Conservation (phyloP, 2,888 invertebrate species). For the Lamellibrachia satsuma region DNA sequence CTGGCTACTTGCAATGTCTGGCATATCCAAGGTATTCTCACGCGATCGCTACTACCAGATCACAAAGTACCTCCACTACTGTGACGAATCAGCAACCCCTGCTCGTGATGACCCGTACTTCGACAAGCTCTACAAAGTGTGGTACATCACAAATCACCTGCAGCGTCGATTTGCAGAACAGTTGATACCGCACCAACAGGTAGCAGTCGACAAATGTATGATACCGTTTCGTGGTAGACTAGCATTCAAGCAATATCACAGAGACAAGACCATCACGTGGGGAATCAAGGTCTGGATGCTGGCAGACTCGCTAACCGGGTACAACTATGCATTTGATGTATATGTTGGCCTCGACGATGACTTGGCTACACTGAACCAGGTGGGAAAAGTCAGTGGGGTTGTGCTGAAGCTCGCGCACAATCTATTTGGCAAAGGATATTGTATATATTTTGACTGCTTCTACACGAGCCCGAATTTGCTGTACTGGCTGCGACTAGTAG, state of each 20-base stretch:
- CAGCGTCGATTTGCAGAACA: background rate
- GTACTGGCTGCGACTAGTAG: background rate
- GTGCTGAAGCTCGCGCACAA: background rate
- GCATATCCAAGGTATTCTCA: background rate
- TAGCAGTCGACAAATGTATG: constrained; percentile 23
- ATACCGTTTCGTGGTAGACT: background rate
- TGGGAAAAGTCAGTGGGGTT: background rate
- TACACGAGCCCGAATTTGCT: background rate
- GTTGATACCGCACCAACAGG: background rate
- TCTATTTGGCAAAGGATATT: background rate
- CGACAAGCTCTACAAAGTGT: background rate
- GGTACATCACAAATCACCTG: background rate
- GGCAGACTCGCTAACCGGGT: background rate
- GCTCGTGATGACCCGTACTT: background rate
- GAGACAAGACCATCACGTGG: constrained; percentile 19
- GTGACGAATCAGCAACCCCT: background rate
- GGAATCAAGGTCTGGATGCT: constrained; percentile 19
- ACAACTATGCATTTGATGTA: background rate
- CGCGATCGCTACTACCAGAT: background rate
- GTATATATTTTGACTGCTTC: background rate
- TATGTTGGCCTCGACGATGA: background rate
- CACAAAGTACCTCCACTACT: background rate
- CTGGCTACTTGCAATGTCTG: background rate
- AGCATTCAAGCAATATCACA: constrained; percentile 20
- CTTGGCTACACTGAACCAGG: background rate